Percentiles rank a stretch among this genome's conserved stretches.
These are phyloP conservation scores for Adrianichthys oophorus DNA, from an alignment of 2,797 vertebrate genomes.

Conservation along the genomic window DNA sequence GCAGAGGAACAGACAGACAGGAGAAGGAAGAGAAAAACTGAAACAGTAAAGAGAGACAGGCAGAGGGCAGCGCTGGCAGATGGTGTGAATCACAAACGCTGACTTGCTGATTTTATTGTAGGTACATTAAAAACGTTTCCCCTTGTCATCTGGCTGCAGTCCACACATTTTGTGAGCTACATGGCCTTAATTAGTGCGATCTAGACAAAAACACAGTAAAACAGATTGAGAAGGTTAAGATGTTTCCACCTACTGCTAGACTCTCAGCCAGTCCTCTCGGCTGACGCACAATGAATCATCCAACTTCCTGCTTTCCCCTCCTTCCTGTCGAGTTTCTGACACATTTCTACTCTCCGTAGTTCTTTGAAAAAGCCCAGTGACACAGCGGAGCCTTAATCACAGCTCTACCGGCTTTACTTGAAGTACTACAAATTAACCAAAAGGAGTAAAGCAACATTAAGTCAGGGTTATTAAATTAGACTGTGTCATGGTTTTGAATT, in stretches of 20 bases:
- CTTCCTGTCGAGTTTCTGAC: constrained; percentile 45
- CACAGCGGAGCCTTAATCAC: constrained; percentile 62
- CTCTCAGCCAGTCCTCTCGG: constrained; percentile 66
- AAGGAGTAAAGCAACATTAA: constrained; percentile 19
- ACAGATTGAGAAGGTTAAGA: constrained; percentile 54
- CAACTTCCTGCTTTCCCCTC: constrained; percentile 33
- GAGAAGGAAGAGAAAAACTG: constrained; percentile 2
- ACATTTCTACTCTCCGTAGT: constrained; percentile 59
- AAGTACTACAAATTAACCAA: constrained; percentile 21
- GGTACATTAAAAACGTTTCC: constrained; percentile 46
- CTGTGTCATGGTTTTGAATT: constrained; percentile 10
- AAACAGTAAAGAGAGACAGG: neutral
- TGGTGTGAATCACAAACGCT: constrained; percentile 42
- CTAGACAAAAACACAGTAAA: constrained; percentile 27
- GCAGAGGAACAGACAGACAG: constrained; percentile 5
- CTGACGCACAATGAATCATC: constrained; percentile 77
- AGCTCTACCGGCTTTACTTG: constrained; percentile 40
- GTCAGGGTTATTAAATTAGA: constrained; percentile 13
- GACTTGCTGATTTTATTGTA: constrained; percentile 57
- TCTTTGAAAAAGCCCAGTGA: constrained; percentile 62
- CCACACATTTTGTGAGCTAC: constrained; percentile 9
- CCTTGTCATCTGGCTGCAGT: constrained; percentile 32
- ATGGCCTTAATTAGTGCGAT: constrained; percentile 13
- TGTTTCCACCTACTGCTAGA: constrained; percentile 55
- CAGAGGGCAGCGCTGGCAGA: constrained; percentile 17